Evolutionary conservation across 2,113 vertebrate species (phyloP), one percentile per base, ranked within the genome.

Genomic region (Turnix velox): DNA sequence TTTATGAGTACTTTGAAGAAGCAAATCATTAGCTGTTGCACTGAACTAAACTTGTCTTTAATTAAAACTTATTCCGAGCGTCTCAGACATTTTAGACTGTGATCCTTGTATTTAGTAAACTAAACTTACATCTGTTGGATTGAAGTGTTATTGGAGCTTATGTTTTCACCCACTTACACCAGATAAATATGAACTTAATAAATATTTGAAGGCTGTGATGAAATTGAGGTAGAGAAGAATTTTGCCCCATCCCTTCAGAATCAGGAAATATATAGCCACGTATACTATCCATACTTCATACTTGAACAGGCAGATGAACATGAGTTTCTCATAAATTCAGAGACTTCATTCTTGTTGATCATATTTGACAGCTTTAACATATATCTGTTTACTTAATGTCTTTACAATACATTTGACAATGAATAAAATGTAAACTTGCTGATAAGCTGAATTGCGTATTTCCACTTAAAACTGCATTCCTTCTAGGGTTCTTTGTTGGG

Each of bases 401-500:
- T 91, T 97, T 77, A 42, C 72, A 74, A 52, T 92, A 73, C 66
- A 91, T 96, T 84, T 95, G 89, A 76, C 90, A 87, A 90, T 91
- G 54, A 92, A 94, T 96, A 96, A 94, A 96, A 93, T 46, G 75
- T 93, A 46, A 35, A 63, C 46, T 75, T 94, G 65, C 54, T 93
- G 68, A 84, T 92, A 93, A 92, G 73, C 65, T 89, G 77, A 90
- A 91, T 31, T 79, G 42, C 39, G 39, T 93, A 94, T 91, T 97
- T 97, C 92, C 80, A 93, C 79, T 96, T 96, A 94, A 85, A 76
- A 87, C 62, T 81, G 76, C 91, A 93, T 95, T 95, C 83, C 62
- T 91, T 87, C 22, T 61, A 58, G 27, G 11, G 24, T n/a, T 43
- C 35, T 57, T 91, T 18, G 42, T 5, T 35, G 84, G n/a, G 19